A percentile compares a stretch with the other conserved stretches of the same genome.
Evolutionary conservation across 2,797 vertebrate genomes (phyloP).

Genomic region (Yasuhikotakia modesta): DNA sequence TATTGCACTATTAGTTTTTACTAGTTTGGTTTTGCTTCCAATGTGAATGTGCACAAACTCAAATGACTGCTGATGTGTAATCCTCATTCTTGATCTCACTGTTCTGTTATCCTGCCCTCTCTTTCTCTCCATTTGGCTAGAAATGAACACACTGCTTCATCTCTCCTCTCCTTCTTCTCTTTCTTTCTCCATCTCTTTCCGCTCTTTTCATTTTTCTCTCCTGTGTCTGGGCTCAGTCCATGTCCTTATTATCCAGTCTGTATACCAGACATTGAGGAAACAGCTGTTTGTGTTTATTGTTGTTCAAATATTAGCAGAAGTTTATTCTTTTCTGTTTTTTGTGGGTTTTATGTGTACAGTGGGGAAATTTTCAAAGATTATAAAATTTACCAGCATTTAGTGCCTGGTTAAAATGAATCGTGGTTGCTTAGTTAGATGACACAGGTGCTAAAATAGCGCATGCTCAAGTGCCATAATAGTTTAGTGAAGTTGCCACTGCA

Average conservation of each 20-base stretch:
- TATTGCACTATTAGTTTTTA: not conserved
- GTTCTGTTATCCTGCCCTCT: constrained; percentile 29
- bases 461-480: not conserved
- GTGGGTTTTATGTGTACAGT: not conserved
- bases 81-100: constrained; percentile 52
- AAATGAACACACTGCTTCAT: constrained; percentile 14
- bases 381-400: not conserved
- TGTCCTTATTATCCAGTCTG: constrained; percentile 8
- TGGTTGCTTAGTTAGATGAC: not conserved
- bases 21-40: constrained; percentile 1
- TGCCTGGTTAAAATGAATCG: not conserved
- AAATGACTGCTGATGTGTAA: constrained; percentile 19
- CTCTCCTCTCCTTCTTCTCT: constrained; percentile 14
- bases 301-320: constrained; percentile 22
- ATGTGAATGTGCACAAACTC: not conserved
- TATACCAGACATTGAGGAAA: not conserved
- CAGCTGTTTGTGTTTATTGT: constrained; percentile 21
- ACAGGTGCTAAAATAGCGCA: not conserved
- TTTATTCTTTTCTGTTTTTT: constrained; percentile 14
- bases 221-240: not conserved
- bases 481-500: not conserved
- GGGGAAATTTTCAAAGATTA: not conserved
- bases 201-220: constrained; percentile 22
- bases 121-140: constrained; percentile 16
- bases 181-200: not conserved